Base-by-base conservation (phyloP, 2,113 vertebrate genomes). In the Lophotis ruficrista region DNA sequence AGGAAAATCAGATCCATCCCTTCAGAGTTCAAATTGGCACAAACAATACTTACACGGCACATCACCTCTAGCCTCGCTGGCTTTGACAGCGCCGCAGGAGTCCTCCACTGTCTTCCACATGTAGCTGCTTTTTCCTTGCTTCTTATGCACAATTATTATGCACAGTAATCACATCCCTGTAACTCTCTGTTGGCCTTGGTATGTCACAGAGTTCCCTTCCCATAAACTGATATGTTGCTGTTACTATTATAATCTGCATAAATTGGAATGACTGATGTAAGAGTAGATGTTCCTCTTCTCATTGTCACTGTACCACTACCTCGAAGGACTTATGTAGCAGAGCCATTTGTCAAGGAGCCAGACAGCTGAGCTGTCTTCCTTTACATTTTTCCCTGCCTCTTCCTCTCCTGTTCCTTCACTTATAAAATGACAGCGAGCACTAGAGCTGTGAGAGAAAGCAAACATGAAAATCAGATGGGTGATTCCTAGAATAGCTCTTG, bases 141-240 rank as follows among this genome's bases (percentile, higher is more conserved):
- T 22, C 86, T 48, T 50, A 2, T 2, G 0, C 35, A 47, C 35
- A 33, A 3, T 4, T 14, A 2, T 12, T 25, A 45, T 1, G 22
- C 57, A 35, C 62, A 43, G n/a, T 5, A 57, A 12, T 33, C 81
- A 23, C 31, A 28, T 5, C 51, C 31, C 73, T 25, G 41, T 15
- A 50, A 54, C 56, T 22, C 70, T 35, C 66, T 45, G n/a, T 20
- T 62, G 61, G 41, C 60, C 60, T 54, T 13, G 13, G 41, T 18
- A 9, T 2, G 37, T 13, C 47, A 24, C n/a, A 89, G 64, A 81
- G 15, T 8, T 75, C 65, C 15, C 20, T 62, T 53, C 17, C 41
- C 64, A 30, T 20, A 35, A 57, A 51, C 35, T 3, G 21, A 7
- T n/a, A 14, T 0, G 1, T 18, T 38, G 66, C 37, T 85, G 35